Percentiles rank a stretch among this genome's conserved stretches.
These are phyloP conservation scores for Lasiommata megera DNA, from an alignment of 2,888 invertebrate genomes.

Conservation along the genomic window DNA sequence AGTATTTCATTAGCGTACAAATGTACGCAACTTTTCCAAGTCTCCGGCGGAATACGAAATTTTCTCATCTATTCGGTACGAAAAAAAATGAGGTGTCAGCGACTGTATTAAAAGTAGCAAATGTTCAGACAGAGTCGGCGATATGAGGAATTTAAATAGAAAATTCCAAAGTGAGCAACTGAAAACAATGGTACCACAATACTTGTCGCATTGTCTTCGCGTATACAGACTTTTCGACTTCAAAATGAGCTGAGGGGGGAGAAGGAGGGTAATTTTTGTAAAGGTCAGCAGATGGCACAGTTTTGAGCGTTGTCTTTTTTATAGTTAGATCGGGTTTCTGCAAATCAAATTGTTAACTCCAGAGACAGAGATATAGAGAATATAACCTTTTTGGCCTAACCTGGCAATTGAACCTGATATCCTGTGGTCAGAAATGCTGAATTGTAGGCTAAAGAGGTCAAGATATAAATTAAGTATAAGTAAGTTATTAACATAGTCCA, in stretches of 20 bases:
- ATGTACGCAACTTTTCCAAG: neutral
- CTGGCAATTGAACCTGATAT: no score
- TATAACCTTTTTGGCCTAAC: no score
- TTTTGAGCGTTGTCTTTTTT: neutral
- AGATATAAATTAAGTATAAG: no score
- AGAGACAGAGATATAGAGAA: no score
- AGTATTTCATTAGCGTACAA: neutral
- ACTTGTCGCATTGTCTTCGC: conserved; percentile 13
- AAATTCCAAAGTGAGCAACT: conserved; percentile 44
- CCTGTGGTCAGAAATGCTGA: no score
- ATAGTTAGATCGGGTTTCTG: no score
- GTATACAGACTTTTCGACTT: conserved; percentile 26
- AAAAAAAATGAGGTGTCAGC: conserved; percentile 23
- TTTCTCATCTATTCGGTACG: neutral
- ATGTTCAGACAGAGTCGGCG: conserved; percentile 35
- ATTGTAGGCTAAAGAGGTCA: no score
- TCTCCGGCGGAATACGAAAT: conserved; percentile 4
- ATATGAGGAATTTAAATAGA: conserved; percentile 49
- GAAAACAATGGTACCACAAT: conserved; percentile 28
- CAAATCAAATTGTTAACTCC: no score
- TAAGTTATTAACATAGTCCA: no score
- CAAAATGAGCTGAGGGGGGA: conserved; percentile 25
- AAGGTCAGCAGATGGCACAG: conserved; percentile 15
- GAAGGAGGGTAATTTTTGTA: conserved; percentile 17
- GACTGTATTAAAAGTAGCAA: conserved; percentile 33